These are phyloP conservation scores for Lasioglossum villosulum DNA, from an alignment of 2,888 invertebrate genomes.

Conservation along the genomic window DNA sequence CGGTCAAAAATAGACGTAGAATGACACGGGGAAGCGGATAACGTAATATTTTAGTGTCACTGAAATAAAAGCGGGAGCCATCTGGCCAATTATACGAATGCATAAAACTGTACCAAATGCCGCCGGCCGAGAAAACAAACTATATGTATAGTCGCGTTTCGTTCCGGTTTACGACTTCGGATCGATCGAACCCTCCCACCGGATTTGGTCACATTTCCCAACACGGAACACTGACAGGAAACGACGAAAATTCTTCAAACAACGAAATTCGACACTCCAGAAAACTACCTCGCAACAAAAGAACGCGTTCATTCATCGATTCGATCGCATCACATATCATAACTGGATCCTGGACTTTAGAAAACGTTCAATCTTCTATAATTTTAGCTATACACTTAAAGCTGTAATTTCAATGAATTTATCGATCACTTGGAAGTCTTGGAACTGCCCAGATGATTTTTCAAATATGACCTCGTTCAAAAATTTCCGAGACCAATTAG, in stretches of 20 bases:
- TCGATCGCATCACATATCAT: not conserved
- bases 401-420: too few species aligned
- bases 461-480: too few species aligned
- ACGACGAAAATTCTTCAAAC: not conserved
- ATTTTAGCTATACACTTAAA: not conserved
- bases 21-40: slow-evolving; percentile 73
- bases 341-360: not conserved
- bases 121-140: slow-evolving; percentile 60
- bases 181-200: slow-evolving; percentile 33
- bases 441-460: too few species aligned
- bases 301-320: not conserved
- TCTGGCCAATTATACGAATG: slow-evolving; percentile 72
- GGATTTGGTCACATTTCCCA: not conserved
- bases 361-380: not conserved
- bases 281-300: not conserved
- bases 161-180: slow-evolving; percentile 56
- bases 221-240: not conserved
- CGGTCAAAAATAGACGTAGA: slow-evolving; percentile 70
- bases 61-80: slow-evolving; percentile 73
- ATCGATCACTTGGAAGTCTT: too few species aligned
- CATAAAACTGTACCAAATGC: slow-evolving; percentile 61
- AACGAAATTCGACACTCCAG: not conserved
- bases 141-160: slow-evolving; percentile 34
- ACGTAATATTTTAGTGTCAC: slow-evolving; percentile 72
- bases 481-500: too few species aligned